Conservation (phyloP, 1,140 invertebrate species). For the Drosophila murphyi region DNA sequence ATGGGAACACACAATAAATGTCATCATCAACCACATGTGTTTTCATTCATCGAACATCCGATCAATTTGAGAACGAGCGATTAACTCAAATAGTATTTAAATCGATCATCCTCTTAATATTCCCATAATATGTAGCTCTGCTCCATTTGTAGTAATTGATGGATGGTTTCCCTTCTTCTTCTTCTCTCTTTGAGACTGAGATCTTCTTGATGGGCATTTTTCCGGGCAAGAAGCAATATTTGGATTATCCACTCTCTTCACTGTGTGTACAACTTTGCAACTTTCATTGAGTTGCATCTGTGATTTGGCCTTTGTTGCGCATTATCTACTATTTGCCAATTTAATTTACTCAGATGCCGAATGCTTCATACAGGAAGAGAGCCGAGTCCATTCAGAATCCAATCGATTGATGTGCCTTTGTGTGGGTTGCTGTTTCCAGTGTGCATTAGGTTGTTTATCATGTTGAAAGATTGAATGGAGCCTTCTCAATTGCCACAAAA, state of each 20-base stretch:
- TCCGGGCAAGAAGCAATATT: background rate
- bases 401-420: slow-evolving; percentile 9
- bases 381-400: background rate
- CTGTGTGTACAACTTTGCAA: background rate
- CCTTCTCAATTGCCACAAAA: slow-evolving; percentile 52
- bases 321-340: slow-evolving; percentile 53
- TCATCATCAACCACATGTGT: slow-evolving; percentile 5
- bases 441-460: slow-evolving; percentile 77
- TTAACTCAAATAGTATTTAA: no score
- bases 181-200: no score
- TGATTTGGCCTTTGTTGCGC: slow-evolving; percentile 19
- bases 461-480: slow-evolving; percentile 73
- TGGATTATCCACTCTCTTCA: background rate
- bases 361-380: slow-evolving; percentile 24
- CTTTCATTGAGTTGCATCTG: slow-evolving; percentile 7
- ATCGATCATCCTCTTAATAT: no score
- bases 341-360: slow-evolving; percentile 67
- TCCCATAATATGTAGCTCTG: no score
- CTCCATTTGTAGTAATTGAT: no score
- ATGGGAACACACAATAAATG: background rate
- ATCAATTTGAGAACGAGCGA: no score
- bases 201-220: no score
- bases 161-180: no score
- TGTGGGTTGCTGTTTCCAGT: slow-evolving; percentile 17
- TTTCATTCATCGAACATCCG: no score